These are phyloP conservation scores for Terrapene triunguis DNA, from an alignment of 2,113 vertebrate genomes.

Conservation along the genomic window DNA sequence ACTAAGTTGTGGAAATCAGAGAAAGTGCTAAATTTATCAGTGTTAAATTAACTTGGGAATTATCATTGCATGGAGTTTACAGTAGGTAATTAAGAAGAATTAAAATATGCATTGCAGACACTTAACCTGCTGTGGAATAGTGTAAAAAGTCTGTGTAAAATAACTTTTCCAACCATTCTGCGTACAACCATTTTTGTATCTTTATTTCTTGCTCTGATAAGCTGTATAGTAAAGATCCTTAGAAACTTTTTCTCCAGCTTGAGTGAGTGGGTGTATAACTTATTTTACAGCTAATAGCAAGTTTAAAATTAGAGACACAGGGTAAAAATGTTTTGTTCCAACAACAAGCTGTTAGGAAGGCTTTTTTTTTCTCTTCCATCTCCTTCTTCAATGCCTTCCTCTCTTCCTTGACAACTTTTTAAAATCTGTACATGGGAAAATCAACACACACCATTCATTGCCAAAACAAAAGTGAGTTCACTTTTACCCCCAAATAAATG, in stretches of 20 bases:
- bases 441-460: neutral
- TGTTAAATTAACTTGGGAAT: neutral
- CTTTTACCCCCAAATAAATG: neutral
- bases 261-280: neutral
- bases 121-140: neutral
- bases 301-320: neutral
- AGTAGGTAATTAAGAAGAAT: neutral
- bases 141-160: neutral
- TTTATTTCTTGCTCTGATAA: neutral
- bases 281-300: neutral
- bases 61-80: neutral
- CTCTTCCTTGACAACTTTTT: neutral
- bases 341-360: neutral
- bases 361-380: neutral
- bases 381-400: neutral
- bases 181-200: neutral
- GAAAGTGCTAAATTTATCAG: neutral
- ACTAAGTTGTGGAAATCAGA: neutral
- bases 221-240: neutral
- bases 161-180: neutral
- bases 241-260: neutral
- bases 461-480: neutral
- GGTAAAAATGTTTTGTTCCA: neutral
- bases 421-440: constrained; percentile 22
- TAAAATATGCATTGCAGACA: neutral